Base-by-base conservation (phyloP, 2,113 vertebrate genomes). In the Dipodomys spectabilis region DNA sequence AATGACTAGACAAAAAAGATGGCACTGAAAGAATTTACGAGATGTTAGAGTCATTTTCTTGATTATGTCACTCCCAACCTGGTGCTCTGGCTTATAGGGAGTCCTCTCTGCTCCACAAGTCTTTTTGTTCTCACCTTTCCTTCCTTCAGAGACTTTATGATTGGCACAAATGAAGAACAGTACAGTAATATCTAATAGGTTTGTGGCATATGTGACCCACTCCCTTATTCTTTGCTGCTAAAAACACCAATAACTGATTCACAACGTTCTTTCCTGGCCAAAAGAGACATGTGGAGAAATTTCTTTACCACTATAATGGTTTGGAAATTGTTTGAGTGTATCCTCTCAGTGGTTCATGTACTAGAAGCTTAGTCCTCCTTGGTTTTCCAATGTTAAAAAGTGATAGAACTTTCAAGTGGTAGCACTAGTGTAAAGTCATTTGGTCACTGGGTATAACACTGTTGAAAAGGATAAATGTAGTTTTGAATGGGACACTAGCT, bases 121-220 rank as follows among this genome's bases (percentile, higher is more conserved):
- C 53, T 57, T 57, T 57, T 57, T 57, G 4, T 81, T 32, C 1
- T 53, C 28, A 20, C 22, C 39, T 79, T 72, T 2, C 23, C 35
- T 91, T 90, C 72, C 45, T 94, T 82, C 71, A 72, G 53, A 86
- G n/a, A 90, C 39, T 10, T 44, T 32, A 30, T 6, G 28, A 69
- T 25, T 71, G 19, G 5, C 30, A 35, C 60, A 13, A 73, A 91
- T 93, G 64, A 94, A 82, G 1, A n/a, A 10, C 0, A n/a, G 35
- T 35, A 39, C 13, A 23, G 39, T 60, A 30, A 64, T 25, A 82
- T 30, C 84, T 74, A 49, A 80, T 78, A 62, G 4, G 1, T 13
- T 73, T 16, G 22, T 4, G 28, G 28, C 23, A 72, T 65, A 4
- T 19, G 30, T 22, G 65, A 49, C 39, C 16, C 22, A 39, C 0